Percentiles rank a stretch among this genome's conserved stretches.
These are phyloP conservation scores for Phylloscopus whistleri DNA, from an alignment of 2,113 vertebrate genomes.

Conservation along the genomic window DNA sequence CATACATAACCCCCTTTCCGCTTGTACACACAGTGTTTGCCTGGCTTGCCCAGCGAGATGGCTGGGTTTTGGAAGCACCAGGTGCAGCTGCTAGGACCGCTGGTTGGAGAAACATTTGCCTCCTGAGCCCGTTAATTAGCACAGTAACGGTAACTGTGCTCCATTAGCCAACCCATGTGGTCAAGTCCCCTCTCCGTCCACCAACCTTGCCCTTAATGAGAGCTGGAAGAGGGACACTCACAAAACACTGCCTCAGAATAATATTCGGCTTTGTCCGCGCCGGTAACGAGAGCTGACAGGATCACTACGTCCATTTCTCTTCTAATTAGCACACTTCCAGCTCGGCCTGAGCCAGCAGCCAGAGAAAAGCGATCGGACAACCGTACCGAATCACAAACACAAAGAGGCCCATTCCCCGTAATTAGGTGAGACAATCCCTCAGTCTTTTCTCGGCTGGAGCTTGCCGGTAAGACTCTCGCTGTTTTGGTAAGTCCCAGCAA, in stretches of 20 bases:
- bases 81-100: constrained; percentile 46
- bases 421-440: constrained; percentile 95
- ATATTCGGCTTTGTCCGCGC: constrained; percentile 91
- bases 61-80: constrained; percentile 55
- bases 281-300: constrained; percentile 94
- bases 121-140: constrained; percentile 77
- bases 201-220: constrained; percentile 87
- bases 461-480: constrained; percentile 84
- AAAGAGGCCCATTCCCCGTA: constrained; percentile 87
- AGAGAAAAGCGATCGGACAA: constrained; percentile 91
- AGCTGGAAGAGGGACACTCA: constrained; percentile 85
- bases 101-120: constrained; percentile 57
- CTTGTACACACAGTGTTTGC: not conserved
- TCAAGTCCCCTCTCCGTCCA: constrained; percentile 64
- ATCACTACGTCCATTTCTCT: constrained; percentile 96
- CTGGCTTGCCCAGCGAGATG: not conserved
- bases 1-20: not conserved
- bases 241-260: constrained; percentile 97
- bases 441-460: constrained; percentile 94
- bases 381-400: constrained; percentile 92
- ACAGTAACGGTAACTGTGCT: constrained; percentile 70
- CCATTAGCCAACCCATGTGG: constrained; percentile 75
- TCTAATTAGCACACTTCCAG: constrained; percentile 99
- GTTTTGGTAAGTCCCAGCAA: constrained; percentile 82
- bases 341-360: constrained; percentile 81